Base-by-base conservation (phyloP, 92 coral and sea anemone species). In the Porites divaricata region DNA sequence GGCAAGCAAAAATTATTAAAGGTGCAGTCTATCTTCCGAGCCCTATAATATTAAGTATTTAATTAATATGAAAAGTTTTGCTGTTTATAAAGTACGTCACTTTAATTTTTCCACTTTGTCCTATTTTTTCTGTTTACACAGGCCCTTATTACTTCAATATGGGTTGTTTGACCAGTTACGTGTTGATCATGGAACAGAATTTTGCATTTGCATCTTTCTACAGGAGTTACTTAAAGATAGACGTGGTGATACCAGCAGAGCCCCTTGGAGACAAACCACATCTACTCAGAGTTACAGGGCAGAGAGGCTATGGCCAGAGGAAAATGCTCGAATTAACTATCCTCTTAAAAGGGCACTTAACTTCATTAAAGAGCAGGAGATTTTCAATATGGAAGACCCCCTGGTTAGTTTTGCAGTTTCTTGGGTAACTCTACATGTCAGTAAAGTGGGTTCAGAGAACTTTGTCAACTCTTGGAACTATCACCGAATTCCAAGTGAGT, bases 281-380 rank as follows among this genome's bases (percentile, higher is more conserved):
- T 86, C 89, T 24, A 81, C 75, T 7, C 78, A 86, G 67, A 86
- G 79, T 61, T 77, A 74, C 70, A 77, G 89, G 52, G 79, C 70
- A 21, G 89, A 79, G 57, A 80, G 88, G 49, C 25, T 85, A 10
- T 85, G 88, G 89, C 83, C 89, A 67, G 89, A 85, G 61, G 89
- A 66, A 76, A 85, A 76, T 22, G 13, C 83, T 7, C 61, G 84
- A 57, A 74, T 85, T 2, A 85, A 77, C 48, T 77, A 85, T 63
- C 89, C 89, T 10, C 74, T 85, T 73, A 85, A 85, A 59, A 70
- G 71, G 83, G 89, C 85, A 52, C 85, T 81, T 53, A 69, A 68
- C 68, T 49, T 68, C 58, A 81, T 68, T n/a, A 68, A 81, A 81
- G 77, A 81, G 63, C 77, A 66, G 16, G 85, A 81, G 68, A 81